Conservation (phyloP, 2,888 invertebrate species). For the Chrysotoxum bicinctum region DNA sequence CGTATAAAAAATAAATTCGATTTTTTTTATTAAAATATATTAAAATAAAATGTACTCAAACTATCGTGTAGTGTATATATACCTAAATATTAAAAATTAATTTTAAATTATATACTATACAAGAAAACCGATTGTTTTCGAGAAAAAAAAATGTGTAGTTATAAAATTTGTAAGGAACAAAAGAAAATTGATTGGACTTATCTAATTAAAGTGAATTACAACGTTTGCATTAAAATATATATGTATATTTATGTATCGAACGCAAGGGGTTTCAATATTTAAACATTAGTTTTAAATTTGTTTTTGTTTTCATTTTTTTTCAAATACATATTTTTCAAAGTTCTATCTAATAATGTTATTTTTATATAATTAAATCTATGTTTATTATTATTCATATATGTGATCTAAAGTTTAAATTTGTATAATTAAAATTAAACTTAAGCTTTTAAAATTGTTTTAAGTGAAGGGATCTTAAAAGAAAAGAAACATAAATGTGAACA, state of each 20-base stretch:
- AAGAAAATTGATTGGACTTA: conserved; percentile 19
- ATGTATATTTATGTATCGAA: conserved; percentile 33
- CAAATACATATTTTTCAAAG: not conserved
- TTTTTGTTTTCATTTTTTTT: not conserved
- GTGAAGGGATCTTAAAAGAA: not conserved
- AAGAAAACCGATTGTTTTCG: conserved; percentile 44
- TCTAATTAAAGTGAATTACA: not conserved
- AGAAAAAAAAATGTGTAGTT: conserved; percentile 17
- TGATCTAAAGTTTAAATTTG: conserved; percentile 18
- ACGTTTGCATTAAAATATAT: conserved; percentile 36
- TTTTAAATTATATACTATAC: conserved; percentile 21
- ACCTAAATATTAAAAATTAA: conserved; percentile 21
- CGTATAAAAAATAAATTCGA: conserved; percentile 64
- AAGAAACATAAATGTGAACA: not conserved
- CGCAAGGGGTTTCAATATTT: conserved; percentile 66
- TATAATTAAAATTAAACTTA: conserved; percentile 10
- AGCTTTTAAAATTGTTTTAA: conserved; percentile 9
- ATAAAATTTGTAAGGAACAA: conserved; percentile 32
- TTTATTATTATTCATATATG: conserved; percentile 23
- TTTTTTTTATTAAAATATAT: conserved; percentile 60
- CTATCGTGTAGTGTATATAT: conserved; percentile 70
- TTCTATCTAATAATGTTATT: not conserved
- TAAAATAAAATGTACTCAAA: conserved; percentile 65
- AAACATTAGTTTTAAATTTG: conserved; percentile 27
- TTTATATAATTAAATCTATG: conserved; percentile 17